These are phyloP conservation scores for Drosophila bocqueti DNA, from an alignment of 1,140 invertebrate species.

Conservation along the genomic window DNA sequence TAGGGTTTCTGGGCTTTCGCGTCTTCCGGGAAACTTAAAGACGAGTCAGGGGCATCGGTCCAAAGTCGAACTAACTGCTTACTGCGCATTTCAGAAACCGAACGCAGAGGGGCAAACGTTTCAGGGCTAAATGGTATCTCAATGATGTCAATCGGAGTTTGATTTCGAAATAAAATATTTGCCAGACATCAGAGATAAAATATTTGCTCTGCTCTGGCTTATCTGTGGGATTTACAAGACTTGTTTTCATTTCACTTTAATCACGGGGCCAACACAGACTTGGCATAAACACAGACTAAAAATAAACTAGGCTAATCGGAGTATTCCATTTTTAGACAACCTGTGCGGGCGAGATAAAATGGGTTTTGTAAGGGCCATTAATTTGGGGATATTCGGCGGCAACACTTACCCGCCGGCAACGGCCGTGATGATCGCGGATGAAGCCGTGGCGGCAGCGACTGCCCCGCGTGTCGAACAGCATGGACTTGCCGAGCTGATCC, in stretches of 20 bases:
- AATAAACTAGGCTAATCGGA: conserved; percentile 13
- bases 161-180: neutral
- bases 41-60: neutral
- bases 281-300: conserved; percentile 20
- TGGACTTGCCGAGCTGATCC: conserved; percentile 45
- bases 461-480: conserved; percentile 52
- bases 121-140: neutral
- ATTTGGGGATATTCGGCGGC: too few relatives aligned
- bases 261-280: conserved; percentile 20
- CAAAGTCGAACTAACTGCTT: neutral
- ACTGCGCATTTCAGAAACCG: neutral
- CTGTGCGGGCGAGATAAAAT: conserved; percentile 14
- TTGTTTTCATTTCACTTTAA: conserved; percentile 17
- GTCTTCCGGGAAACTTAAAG: neutral
- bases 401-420: conserved; percentile 64
- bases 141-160: neutral
- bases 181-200: neutral
- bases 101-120: neutral
- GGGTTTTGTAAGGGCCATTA: neutral
- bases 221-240: conserved; percentile 7
- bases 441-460: conserved; percentile 51
- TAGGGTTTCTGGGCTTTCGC: neutral
- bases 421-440: conserved; percentile 65
- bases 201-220: neutral
- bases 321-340: conserved; percentile 39